A percentile compares a stretch with the other conserved stretches of the same genome.
Evolutionary conservation across 2,888 invertebrate species (phyloP).

Genomic region (Tetropium fuscum): DNA sequence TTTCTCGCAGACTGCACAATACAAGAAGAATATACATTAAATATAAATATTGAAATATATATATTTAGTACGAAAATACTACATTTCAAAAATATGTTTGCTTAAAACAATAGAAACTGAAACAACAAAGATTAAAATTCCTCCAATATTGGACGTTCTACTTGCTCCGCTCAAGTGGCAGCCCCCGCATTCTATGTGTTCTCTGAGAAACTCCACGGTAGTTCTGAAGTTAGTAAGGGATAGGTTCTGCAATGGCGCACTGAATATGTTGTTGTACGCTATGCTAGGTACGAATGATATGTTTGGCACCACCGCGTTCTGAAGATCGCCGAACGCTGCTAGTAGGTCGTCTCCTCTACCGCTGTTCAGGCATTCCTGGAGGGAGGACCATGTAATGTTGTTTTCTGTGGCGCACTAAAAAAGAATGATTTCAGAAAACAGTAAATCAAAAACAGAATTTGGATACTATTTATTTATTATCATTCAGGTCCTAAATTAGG

Average conservation of each 20-base stretch:
- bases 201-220: background rate
- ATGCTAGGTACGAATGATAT: constrained; percentile 14
- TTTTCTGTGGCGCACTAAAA: constrained; percentile 9
- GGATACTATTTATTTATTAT: too few relatives aligned
- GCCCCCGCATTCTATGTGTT: constrained; percentile 1
- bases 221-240: background rate
- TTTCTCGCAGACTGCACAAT: constrained; percentile 76
- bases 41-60: background rate
- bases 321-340: constrained; percentile 4
- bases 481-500: too few relatives aligned
- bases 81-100: background rate
- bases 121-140: background rate
- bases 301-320: background rate
- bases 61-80: background rate
- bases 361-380: constrained; percentile 8
- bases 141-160: background rate
- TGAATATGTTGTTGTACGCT: constrained; percentile 11
- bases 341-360: constrained; percentile 10
- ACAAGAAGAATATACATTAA: background rate
- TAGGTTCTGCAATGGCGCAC: background rate
- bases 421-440: background rate
- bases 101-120: background rate
- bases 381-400: constrained; percentile 1
- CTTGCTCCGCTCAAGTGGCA: background rate
- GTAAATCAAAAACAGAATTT: background rate